Evolutionary conservation across 2,888 invertebrate genomes (phyloP).

Genomic region (Tenthredo notha): DNA sequence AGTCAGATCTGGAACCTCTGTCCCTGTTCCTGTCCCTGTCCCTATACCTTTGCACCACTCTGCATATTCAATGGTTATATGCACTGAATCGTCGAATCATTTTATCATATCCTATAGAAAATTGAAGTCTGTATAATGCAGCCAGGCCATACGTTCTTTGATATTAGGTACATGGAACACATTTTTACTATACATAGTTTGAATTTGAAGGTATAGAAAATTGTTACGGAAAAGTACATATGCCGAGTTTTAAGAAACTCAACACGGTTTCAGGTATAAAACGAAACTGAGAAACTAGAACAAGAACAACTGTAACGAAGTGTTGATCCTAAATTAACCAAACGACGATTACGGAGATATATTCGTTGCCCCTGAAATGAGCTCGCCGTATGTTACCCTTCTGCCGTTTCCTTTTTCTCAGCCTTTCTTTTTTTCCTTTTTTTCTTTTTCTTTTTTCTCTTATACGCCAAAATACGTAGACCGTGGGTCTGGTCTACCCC

Average conservation of each 20-base stretch:
- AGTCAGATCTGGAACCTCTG: not conserved
- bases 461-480: not conserved
- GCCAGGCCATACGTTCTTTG: not conserved
- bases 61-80: conserved; percentile 43
- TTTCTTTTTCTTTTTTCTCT: not conserved
- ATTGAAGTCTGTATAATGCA: not conserved
- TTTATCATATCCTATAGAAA: conserved; percentile 8
- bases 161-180: not conserved
- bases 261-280: not conserved
- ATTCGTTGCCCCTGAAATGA: conserved; percentile 17
- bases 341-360: conserved; percentile 7
- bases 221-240: not conserved
- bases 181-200: not conserved
- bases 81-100: conserved; percentile 39
- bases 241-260: not conserved
- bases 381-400: conserved; percentile 10
- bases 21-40: not conserved
- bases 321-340: conserved; percentile 24
- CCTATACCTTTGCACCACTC: conserved; percentile 11
- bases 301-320: conserved; percentile 19
- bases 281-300: not conserved
- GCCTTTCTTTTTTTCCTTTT: not conserved
- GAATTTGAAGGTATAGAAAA: too few species aligned
- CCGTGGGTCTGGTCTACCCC: not conserved
- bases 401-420: not conserved